These are phyloP conservation scores for Cyprinodon tularosa DNA, from an alignment of 2,113 vertebrate species.

Conservation along the genomic window DNA sequence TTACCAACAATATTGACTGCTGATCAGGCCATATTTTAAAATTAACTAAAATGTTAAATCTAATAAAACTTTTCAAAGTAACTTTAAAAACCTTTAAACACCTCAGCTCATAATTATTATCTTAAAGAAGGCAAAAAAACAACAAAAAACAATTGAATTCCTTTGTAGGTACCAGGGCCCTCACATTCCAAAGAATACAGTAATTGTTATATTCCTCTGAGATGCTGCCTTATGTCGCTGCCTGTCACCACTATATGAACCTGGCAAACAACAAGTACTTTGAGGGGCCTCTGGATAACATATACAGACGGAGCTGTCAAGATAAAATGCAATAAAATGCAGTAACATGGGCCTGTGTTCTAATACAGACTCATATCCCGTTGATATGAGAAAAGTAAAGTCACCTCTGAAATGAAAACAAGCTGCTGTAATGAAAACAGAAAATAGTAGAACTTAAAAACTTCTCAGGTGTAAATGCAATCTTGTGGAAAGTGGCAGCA, in stretches of 20 bases:
- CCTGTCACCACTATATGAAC: constrained; percentile 8
- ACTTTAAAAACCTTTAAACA: too few species aligned
- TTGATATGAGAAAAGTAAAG: not conserved
- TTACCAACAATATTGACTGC: not conserved
- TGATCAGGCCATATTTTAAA: not conserved
- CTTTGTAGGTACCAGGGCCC: not conserved
- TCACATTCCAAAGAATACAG: not conserved
- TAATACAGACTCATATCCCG: not conserved
- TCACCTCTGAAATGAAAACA: constrained; percentile 1
- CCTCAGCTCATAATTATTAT: not conserved
- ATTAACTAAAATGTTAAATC: not conserved
- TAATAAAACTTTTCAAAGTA: too few species aligned
- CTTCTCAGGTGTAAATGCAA: not conserved
- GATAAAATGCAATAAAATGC: constrained; percentile 23
- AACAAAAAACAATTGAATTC: not conserved
- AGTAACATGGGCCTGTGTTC: not conserved
- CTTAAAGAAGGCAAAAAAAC: not conserved
- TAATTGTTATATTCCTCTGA: constrained; percentile 1
- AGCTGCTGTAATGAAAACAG: not conserved
- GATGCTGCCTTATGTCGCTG: constrained; percentile 21
- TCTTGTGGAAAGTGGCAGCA: not conserved
- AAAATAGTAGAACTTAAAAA: not conserved
- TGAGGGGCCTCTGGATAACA: constrained; percentile 10
- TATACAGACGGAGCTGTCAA: not conserved
- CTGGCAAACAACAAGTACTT: constrained; percentile 28